Percentiles rank a stretch among this genome's conserved stretches.
These are phyloP conservation scores for Mirza zaza DNA, from an alignment of 2,113 vertebrate genomes.

Conservation along the genomic window DNA sequence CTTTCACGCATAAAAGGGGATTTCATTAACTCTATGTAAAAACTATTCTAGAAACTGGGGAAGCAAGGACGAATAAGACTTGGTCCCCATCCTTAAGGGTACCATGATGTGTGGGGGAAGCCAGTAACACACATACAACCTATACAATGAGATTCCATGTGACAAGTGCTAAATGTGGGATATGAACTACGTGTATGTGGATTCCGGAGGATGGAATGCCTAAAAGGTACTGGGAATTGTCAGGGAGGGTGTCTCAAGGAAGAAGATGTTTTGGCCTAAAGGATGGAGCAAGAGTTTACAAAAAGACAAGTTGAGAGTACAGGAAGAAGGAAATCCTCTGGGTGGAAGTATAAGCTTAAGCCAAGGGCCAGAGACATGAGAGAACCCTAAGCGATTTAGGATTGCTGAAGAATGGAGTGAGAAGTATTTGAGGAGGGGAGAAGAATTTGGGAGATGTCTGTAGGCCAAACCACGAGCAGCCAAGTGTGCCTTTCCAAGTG, in stretches of 20 bases:
- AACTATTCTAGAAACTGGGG: not conserved
- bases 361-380: not conserved
- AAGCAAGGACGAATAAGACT: not conserved
- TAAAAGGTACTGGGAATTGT: not conserved
- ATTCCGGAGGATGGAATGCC: not conserved
- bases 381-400: accelerated
- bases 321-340: not conserved
- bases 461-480: accelerated
- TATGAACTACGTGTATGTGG: not conserved
- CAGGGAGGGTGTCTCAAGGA: not conserved
- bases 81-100: not conserved
- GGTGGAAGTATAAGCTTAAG: not conserved
- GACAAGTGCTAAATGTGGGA: not conserved
- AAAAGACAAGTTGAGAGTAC: accelerated
- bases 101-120: not conserved
- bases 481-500: not conserved
- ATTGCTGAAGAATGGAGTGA: not conserved
- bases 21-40: not conserved
- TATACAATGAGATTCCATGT: not conserved
- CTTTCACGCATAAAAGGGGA: not conserved
- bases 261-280: not conserved
- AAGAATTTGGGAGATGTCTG: not conserved
- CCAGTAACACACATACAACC: not conserved
- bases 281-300: not conserved
- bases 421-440: not conserved